Evolutionary conservation across 2,888 invertebrate species (phyloP), one percentile per base, ranked within the genome.

Genomic region (Callimorpha dominula): DNA sequence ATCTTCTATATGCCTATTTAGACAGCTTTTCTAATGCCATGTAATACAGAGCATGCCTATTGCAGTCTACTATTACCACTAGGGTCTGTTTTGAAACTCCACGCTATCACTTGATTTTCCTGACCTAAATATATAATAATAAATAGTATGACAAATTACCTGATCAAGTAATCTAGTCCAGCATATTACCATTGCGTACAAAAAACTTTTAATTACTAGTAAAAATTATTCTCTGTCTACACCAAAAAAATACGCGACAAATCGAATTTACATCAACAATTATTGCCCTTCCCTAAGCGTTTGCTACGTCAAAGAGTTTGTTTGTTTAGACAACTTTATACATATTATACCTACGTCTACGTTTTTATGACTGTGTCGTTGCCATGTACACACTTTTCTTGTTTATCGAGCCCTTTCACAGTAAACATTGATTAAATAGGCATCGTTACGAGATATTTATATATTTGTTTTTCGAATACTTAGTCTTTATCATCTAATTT

Each of bases 391-490:
- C 43, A 65, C 64, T 46, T 43, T 65, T 42, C 20, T 46, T 46
- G n/a, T 65, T 31, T 65, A 65, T 31, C 31, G 49, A 65, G 49
- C 14, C 65, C 46, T 15, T 65, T 49, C 49, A 15, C 14, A 65
- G 31, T 31, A 49, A 49, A 20, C 20, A 62, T 20, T 31, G 20
- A 46, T 46, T 49, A 49, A 20, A 49, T 65, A 49, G 20, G 49
- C 46, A 20, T 31, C 46, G 4, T 46, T 49, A 49, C 15, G 46
- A 65, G 15, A 49, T 31, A 31, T 65, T 46, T 20, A 20, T 65
- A 8, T 31, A 20, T 8, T 15, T 49, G 9, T 12, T 49, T 31
- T 15, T 31, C 20, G 2, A 12, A 5, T 65, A 49, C 42, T 15
- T 31, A 8, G 1, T 8, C 5, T 31, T 46, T 20, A 5, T 46